These are phyloP conservation scores for Choreutis nemorana DNA, from an alignment of 2,888 invertebrate genomes.

Conservation along the genomic window DNA sequence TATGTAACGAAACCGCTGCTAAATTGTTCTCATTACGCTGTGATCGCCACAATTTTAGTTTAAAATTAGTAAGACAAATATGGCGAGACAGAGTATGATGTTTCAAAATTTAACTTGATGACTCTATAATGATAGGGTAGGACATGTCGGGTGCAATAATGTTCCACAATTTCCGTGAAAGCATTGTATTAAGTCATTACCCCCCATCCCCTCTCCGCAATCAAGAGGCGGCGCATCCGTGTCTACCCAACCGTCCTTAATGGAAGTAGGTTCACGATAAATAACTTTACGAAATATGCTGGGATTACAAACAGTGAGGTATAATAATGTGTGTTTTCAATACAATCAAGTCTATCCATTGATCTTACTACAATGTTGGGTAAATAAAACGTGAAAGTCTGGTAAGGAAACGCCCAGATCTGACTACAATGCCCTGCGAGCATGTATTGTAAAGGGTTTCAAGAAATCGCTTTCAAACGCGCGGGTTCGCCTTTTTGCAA, in stretches of 20 bases:
- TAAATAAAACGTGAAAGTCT: slow-evolving; percentile 37
- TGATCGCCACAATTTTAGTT: no score
- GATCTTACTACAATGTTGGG: slow-evolving; percentile 14
- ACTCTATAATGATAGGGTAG: slow-evolving; percentile 35
- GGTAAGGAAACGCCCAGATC: slow-evolving; percentile 36
- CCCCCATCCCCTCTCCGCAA: slow-evolving; percentile 22
- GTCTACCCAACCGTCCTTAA: no score
- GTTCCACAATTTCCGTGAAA: slow-evolving; percentile 42
- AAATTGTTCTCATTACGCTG: no score
- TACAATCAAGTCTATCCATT: no score
- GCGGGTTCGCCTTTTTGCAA: slow-evolving; percentile 50
- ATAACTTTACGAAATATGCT: no score
- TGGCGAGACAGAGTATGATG: no score
- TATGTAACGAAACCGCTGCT: no score
- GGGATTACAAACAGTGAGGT: slow-evolving; percentile 6
- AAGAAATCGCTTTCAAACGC: slow-evolving; percentile 55
- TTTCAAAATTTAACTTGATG: slow-evolving; percentile 32
- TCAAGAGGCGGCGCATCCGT: slow-evolving; percentile 21
- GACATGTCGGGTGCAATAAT: slow-evolving; percentile 32
- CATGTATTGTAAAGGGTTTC: slow-evolving; percentile 54
- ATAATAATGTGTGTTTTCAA: slow-evolving; percentile 12
- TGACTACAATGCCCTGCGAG: slow-evolving; percentile 41
- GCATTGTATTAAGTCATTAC: slow-evolving; percentile 55
- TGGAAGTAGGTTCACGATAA: no score
- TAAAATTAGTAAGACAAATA: no score